Evolutionary conservation across 1,140 invertebrate genomes (phyloP), one percentile per base, ranked within the genome.

Genomic region (Tribolium madens): DNA sequence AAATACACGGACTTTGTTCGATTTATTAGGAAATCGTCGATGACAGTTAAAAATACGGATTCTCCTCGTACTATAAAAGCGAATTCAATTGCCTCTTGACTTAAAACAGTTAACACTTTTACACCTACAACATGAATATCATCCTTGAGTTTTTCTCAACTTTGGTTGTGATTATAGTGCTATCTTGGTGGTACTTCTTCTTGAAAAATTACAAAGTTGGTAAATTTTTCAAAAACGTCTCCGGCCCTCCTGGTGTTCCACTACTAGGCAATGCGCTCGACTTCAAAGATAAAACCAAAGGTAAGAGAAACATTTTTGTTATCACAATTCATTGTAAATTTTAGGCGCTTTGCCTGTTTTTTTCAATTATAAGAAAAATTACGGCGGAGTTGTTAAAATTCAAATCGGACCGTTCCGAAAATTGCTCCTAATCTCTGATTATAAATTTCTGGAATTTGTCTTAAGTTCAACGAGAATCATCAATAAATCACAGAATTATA

Each of bases 401-500:
- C 42, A 64, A 33, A 33, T 76, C 21, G 57, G 47, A 0, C 68
- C 33, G 26, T 47, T 71, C n/a, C 48, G 13, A 14, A 72, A 75
- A 36, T 42, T 76, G 9, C 10, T 81, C 14, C 0, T 80, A 12
- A 53, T 68, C 3, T 36, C 57, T 10, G 81, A 84, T 76, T 68
- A 75, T 12, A 78, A 82, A 76, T 77, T 82, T 18, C 53, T 78
- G 14, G 85, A 86, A 79, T 73, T 79, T 26, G 86, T 97, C 52
- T 86, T 96, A 18, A 90, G 89, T 73, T 94, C 91, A 78, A 89
- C 88, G 26, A 91, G 91, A 82, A 90, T 93, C 79, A 89, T 95
- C 33, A 89, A 92, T 57, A 97, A 97, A 86, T 90, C 91, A 53
- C 82, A 84, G 42, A 89, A 93, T 80, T 96, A 97, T 82, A 84